A percentile compares a stretch with the other conserved stretches of the same genome.
Evolutionary conservation across 2,113 vertebrate species (phyloP).

Genomic region (Phaethornis superciliosus): DNA sequence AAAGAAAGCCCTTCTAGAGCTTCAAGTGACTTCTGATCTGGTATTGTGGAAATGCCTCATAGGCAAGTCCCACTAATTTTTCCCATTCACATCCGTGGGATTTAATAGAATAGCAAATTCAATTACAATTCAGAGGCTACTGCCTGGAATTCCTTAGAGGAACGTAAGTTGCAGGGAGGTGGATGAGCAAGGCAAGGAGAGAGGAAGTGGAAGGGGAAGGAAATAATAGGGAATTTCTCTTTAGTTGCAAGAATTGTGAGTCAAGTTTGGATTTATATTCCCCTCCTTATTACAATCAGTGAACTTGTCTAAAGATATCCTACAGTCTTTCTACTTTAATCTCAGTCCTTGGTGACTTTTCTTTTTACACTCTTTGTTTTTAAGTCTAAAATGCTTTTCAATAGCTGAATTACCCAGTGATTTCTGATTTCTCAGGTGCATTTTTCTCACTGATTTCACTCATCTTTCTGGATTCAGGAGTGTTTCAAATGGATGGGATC

Average conservation of each 20-base stretch:
- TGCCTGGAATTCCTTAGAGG: neutral
- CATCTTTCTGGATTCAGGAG: neutral
- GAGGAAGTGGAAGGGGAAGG: neutral
- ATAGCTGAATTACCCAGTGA: conserved; percentile 12
- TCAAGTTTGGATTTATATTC: neutral
- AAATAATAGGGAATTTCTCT: neutral
- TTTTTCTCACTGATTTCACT: neutral
- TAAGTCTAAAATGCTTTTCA: neutral
- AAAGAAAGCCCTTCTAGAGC: neutral
- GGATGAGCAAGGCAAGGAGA: neutral
- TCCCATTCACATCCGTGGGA: neutral
- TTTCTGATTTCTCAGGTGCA: conserved; percentile 2
- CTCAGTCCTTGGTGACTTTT: neutral
- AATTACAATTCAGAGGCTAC: neutral
- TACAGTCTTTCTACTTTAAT: neutral
- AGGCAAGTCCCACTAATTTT: neutral
- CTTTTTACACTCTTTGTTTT: conserved; percentile 1
- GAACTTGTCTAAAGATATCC: neutral
- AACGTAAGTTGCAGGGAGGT: neutral
- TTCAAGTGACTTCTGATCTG: conserved; percentile 2
- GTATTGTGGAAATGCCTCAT: neutral
- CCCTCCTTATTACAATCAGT: neutral
- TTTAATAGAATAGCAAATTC: neutral
- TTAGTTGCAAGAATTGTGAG: neutral
- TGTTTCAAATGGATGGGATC: neutral